Evolutionary conservation across 2,888 invertebrate genomes (phyloP).

Genomic region (Pammene fasciana): DNA sequence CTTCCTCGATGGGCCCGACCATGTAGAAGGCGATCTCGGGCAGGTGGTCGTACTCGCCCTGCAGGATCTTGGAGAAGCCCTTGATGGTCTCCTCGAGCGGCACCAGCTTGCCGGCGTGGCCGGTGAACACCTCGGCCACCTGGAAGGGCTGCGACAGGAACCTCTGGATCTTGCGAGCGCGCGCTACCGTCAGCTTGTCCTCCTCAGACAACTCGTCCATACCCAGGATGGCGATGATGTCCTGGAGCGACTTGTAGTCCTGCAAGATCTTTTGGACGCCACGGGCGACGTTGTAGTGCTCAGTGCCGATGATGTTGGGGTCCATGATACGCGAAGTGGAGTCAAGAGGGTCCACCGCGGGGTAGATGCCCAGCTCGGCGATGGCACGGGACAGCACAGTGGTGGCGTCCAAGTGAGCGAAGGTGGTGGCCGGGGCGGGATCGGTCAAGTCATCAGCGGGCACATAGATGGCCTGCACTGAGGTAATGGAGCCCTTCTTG

Average conservation of each 20-base stretch:
- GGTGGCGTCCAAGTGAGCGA: slow-evolving; percentile 98
- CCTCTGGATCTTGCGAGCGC: slow-evolving; percentile 96
- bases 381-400: slow-evolving; percentile 97
- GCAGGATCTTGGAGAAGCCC: slow-evolving; percentile 91
- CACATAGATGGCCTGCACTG: slow-evolving; percentile 95
- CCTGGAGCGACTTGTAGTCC: slow-evolving; percentile 88
- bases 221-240: slow-evolving; percentile 97
- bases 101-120: slow-evolving; percentile 95
- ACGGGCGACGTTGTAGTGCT: slow-evolving; percentile 95
- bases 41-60: slow-evolving; percentile 91
- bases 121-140: slow-evolving; percentile 97
- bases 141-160: slow-evolving; percentile 97
- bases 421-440: slow-evolving; percentile 97
- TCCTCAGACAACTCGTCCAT: slow-evolving; percentile 94
- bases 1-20: slow-evolving; percentile 96
- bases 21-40: slow-evolving; percentile 96
- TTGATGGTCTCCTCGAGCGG: slow-evolving; percentile 93
- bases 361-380: slow-evolving; percentile 96
- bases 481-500: slow-evolving; percentile 94
- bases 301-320: slow-evolving; percentile 94
- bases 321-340: slow-evolving; percentile 98
- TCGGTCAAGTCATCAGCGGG: slow-evolving; percentile 98
- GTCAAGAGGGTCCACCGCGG: slow-evolving; percentile 97
- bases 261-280: slow-evolving; percentile 97
- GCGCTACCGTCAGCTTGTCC: slow-evolving; percentile 95